These are phyloP conservation scores for Phalangium opilio DNA, from an alignment of 2,888 invertebrate genomes.

Conservation along the genomic window DNA sequence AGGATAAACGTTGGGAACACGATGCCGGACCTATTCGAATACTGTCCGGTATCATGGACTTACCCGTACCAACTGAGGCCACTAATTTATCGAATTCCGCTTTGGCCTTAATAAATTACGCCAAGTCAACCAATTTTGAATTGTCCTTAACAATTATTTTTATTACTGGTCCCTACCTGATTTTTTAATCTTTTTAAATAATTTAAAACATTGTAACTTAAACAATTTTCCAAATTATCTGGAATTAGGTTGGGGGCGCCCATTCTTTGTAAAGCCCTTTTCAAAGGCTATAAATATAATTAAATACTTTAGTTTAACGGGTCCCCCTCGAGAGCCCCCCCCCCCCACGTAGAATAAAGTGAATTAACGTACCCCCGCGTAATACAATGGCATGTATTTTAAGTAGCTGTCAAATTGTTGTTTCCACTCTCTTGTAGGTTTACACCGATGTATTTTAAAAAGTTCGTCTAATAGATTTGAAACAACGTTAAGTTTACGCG, in stretches of 20 bases:
- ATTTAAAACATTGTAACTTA: constrained; percentile 82
- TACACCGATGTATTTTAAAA: constrained; percentile 79
- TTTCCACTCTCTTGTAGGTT: constrained; percentile 83
- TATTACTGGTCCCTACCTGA: too few relatives aligned
- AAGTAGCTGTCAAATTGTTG: constrained; percentile 84
- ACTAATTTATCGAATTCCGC: constrained; percentile 27
- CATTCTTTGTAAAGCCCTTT: constrained; percentile 78
- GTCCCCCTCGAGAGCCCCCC: too few relatives aligned
- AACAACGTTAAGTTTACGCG: too few relatives aligned
- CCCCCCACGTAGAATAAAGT: too few relatives aligned
- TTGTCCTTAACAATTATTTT: too few relatives aligned
- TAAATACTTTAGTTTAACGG: too few relatives aligned
- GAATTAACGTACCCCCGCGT: constrained; percentile 55
- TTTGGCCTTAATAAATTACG: constrained; percentile 20
- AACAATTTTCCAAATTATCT: constrained; percentile 78
- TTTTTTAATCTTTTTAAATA: constrained; percentile 91
- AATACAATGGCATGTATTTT: constrained; percentile 92
- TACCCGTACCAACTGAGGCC: constrained; percentile 32
- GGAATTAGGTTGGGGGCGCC: constrained; percentile 73
- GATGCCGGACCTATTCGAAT: constrained; percentile 18
- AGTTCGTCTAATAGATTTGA: constrained; percentile 51
- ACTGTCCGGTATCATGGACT: constrained; percentile 28
- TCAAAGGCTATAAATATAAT: constrained; percentile 55
- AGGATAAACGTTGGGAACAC: constrained; percentile 26
- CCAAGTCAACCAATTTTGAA: too few relatives aligned